Evolutionary conservation across 2,888 invertebrate genomes (phyloP).

Genomic region (Scaptomyza parva): DNA sequence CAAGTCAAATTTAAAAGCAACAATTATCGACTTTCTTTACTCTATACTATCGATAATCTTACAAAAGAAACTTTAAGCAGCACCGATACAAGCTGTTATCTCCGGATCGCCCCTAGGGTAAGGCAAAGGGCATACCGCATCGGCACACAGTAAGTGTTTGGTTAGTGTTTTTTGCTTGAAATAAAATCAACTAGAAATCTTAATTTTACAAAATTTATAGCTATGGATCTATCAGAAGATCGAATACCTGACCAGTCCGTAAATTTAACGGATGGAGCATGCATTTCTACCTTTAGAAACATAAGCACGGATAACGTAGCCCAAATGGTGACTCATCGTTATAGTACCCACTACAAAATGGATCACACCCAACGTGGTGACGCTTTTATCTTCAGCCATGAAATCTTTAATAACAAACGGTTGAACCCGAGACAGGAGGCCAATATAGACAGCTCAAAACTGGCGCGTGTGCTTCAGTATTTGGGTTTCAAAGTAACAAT

Average conservation of each 20-base stretch:
- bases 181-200: background rate
- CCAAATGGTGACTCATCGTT: background rate
- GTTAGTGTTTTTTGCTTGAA: background rate
- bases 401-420: constrained; percentile 89
- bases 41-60: constrained; percentile 7
- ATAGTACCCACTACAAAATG: constrained; percentile 91
- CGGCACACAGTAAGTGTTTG: background rate
- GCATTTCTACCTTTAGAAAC: rapidly evolving
- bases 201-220: background rate
- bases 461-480: constrained; percentile 87
- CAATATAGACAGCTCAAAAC: constrained; percentile 91
- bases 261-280: constrained; percentile 12
- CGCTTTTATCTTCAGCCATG: constrained; percentile 95
- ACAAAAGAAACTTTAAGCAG: background rate
- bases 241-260: background rate
- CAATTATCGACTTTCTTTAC: background rate
- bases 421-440: constrained; percentile 92
- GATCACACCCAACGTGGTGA: constrained; percentile 91
- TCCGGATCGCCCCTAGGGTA: background rate
- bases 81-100: background rate
- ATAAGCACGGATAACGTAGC: background rate
- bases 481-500: constrained; percentile 89
- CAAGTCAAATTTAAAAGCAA: background rate
- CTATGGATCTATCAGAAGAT: background rate
- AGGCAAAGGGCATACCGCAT: no score